These are phyloP conservation scores for Fringilla coelebs DNA, from an alignment of 2,797 vertebrate genomes.

Conservation along the genomic window DNA sequence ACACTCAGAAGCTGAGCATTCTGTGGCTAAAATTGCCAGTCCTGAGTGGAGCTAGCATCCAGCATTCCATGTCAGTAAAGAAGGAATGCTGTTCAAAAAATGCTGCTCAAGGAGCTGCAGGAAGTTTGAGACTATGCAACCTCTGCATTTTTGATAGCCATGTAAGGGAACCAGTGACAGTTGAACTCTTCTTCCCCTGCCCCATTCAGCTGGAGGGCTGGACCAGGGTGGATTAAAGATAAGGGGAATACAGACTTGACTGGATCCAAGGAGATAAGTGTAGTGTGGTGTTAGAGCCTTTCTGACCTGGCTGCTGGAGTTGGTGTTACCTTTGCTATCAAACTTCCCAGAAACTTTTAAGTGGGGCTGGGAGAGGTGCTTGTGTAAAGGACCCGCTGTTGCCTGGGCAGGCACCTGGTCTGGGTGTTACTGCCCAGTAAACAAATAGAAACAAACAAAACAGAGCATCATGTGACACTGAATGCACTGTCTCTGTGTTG, in stretches of 20 bases:
- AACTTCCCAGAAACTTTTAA: neutral
- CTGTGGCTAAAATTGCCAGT: neutral
- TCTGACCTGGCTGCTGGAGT: neutral
- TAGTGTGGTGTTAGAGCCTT: neutral
- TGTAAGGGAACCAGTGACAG: neutral
- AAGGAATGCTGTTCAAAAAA: neutral
- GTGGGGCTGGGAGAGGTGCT: rapidly evolving
- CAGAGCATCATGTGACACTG: neutral
- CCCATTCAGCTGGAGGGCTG: neutral
- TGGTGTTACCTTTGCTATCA: neutral
- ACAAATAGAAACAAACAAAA: neutral
- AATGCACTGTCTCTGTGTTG: neutral
- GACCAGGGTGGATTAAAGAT: neutral
- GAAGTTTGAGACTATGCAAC: neutral
- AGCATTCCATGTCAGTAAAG: neutral
- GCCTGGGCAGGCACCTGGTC: neutral
- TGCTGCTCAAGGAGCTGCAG: neutral
- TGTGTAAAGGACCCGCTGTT: neutral
- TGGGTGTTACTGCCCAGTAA: neutral
- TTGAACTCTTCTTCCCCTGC: neutral
- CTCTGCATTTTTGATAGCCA: neutral
- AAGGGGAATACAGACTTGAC: neutral
- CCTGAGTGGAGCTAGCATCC: neutral
- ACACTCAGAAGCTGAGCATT: neutral
- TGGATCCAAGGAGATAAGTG: neutral